A percentile compares a stretch with the other conserved stretches of the same genome.
Conservation (phyloP, 2,797 vertebrate genomes). For the Petrocephalus sullivani region DNA sequence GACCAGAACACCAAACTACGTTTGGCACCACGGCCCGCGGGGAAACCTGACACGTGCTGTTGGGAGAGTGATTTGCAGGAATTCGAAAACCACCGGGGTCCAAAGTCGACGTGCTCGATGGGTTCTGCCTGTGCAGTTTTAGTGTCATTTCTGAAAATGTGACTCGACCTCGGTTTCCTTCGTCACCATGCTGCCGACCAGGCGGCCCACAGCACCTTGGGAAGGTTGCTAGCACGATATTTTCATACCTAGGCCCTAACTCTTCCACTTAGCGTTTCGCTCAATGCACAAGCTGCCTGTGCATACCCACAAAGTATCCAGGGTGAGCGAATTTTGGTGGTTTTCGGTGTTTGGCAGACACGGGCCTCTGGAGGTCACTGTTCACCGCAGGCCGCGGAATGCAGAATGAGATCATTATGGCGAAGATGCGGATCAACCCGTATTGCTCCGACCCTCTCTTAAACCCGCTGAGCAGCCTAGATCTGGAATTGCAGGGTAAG, state of each 20-base stretch:
- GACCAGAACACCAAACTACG: neutral
- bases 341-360: neutral
- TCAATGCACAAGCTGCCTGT: neutral
- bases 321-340: neutral
- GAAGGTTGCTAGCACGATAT: neutral
- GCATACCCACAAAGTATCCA: neutral
- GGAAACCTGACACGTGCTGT: neutral
- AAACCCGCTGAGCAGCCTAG: neutral
- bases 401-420: neutral
- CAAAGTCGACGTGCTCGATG: neutral
- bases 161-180: neutral
- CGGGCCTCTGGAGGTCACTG: neutral
- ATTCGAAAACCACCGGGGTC: neutral
- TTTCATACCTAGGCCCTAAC: neutral
- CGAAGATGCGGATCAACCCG: neutral
- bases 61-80: neutral
- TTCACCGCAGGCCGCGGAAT: neutral
- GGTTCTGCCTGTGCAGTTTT: constrained; percentile 4
- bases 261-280: neutral
- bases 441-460: neutral
- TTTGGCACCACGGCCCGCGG: neutral
- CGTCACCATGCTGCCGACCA: neutral
- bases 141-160: neutral
- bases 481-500: neutral
- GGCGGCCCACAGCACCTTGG: neutral